phyloP scores from a whole-genome alignment of 2,113 vertebrate species.

The Gnathonemus longibarbis region DNA sequence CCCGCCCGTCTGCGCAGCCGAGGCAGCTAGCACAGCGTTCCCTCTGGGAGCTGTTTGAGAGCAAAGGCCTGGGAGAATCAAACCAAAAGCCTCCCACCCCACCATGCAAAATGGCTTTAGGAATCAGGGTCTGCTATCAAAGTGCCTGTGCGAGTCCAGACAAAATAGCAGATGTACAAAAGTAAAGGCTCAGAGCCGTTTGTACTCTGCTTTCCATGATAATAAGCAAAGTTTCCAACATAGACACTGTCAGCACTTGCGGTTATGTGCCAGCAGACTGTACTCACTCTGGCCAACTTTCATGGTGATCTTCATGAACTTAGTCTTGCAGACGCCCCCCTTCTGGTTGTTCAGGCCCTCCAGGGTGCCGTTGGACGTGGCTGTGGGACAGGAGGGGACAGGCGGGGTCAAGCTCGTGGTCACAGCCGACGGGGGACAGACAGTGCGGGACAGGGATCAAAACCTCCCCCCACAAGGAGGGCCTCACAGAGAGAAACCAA shows the following conservation, averaged over 20 bases:
- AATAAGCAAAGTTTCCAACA: neutral
- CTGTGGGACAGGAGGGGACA: slow-evolving; percentile 47
- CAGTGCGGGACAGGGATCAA: neutral
- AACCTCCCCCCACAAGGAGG: neutral
- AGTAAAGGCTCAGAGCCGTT: neutral
- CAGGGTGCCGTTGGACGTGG: slow-evolving; percentile 96
- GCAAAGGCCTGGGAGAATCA: neutral
- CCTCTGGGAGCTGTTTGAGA: slow-evolving; percentile 51
- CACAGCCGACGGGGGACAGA: neutral
- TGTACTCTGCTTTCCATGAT: neutral
- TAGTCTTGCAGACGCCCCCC: slow-evolving; percentile 95
- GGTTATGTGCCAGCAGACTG: slow-evolving; percentile 18
- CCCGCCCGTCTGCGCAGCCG: slow-evolving; percentile 18
- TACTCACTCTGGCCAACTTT: slow-evolving; percentile 99
- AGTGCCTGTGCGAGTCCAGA: neutral
- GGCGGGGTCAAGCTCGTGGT: neutral
- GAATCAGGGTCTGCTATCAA: neutral
- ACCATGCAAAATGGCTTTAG: neutral
- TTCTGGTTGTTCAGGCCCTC: slow-evolving; percentile 98
- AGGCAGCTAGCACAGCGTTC: slow-evolving; percentile 65
- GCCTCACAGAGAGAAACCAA: neutral
- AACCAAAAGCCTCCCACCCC: neutral
- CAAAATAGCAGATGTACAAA: neutral
- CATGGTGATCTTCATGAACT: slow-evolving; percentile 99
- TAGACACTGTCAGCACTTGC: neutral